phyloP scores from a whole-genome alignment of 2,113 vertebrate species.

The Strix uralensis region DNA sequence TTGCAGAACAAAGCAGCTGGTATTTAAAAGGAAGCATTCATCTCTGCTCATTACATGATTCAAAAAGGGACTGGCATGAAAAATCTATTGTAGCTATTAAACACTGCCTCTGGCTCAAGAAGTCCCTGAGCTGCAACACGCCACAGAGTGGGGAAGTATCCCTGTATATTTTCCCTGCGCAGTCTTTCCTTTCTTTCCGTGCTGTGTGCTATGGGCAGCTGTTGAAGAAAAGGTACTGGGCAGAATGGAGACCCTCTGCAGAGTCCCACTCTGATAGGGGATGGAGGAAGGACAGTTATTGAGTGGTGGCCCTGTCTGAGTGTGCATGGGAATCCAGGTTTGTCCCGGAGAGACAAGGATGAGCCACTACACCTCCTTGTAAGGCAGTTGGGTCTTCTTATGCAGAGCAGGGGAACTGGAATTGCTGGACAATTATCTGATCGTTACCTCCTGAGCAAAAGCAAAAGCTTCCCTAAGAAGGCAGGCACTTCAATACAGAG shows the following conservation, averaged over 20 bases:
- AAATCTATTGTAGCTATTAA: not conserved
- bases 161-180: not conserved
- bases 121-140: not conserved
- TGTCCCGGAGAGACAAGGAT: not conserved
- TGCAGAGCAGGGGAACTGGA: rapidly evolving
- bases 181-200: not conserved
- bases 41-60: not conserved
- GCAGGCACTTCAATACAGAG: not conserved
- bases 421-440: not conserved
- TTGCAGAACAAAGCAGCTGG: not conserved
- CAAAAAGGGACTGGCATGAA: not conserved
- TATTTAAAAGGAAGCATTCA: not conserved
- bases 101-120: not conserved
- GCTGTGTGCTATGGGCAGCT: not conserved
- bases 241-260: not conserved
- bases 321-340: not conserved
- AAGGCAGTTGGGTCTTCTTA: not conserved
- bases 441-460: not conserved
- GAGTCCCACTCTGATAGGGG: not conserved
- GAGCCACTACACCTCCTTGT: not conserved
- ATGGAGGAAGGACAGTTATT: not conserved
- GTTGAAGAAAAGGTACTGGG: not conserved
- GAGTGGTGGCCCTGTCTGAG: not conserved
- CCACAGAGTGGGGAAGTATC: not conserved
- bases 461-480: not conserved